Conservation (phyloP, 2,888 invertebrate species). For the Phalera bucephala region DNA sequence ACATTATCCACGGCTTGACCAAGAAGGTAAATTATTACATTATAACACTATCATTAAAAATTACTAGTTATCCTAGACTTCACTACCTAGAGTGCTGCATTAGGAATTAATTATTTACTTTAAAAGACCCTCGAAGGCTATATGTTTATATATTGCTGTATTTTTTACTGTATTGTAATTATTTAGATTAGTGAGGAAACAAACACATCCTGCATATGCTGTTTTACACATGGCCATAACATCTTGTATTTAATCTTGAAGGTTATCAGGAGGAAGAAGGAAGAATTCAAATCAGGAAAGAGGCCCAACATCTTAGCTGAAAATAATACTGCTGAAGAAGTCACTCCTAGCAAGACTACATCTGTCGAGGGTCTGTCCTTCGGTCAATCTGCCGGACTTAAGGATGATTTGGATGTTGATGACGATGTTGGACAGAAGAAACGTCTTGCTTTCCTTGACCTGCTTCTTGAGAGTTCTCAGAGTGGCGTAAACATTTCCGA, state of each 20-base stretch:
- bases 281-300: slow-evolving; percentile 86
- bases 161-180: too few relatives aligned
- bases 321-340: slow-evolving; percentile 40
- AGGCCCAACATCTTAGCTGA: slow-evolving; percentile 62
- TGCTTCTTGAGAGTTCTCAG: slow-evolving; percentile 90
- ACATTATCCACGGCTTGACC: slow-evolving; percentile 90
- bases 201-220: too few relatives aligned
- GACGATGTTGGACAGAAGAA: slow-evolving; percentile 92
- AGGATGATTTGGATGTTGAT: slow-evolving; percentile 92
- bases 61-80: slow-evolving; percentile 9
- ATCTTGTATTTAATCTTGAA: slow-evolving; percentile 39
- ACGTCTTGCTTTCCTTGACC: slow-evolving; percentile 93
- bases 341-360: slow-evolving; percentile 45
- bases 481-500: slow-evolving; percentile 88
- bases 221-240: too few relatives aligned
- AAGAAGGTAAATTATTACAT: slow-evolving; percentile 82
- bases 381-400: slow-evolving; percentile 88
- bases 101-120: slow-evolving; percentile 14
- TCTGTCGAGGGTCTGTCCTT: slow-evolving; percentile 87
- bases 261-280: slow-evolving; percentile 89
- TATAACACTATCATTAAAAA: background rate
- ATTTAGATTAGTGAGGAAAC: too few relatives aligned
- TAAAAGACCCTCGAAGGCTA: slow-evolving; percentile 11
- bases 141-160: too few relatives aligned
- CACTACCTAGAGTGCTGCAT: slow-evolving; percentile 16